Conservation (phyloP, 2,888 invertebrate species). For the Stenchaetothrips biformis region DNA sequence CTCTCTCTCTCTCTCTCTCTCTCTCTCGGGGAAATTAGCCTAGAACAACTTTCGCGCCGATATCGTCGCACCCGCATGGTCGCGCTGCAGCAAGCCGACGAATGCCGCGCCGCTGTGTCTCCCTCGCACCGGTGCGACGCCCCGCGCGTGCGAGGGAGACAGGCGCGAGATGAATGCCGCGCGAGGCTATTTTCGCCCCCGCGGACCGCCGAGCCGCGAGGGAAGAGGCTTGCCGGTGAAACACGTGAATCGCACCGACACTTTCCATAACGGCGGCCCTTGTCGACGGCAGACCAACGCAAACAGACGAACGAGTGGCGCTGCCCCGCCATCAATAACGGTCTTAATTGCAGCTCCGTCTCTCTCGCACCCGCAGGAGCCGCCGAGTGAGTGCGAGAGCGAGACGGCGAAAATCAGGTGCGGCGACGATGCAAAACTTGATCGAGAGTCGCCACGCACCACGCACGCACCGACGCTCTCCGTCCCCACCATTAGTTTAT, state of each 20-base stretch:
- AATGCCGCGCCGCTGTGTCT: not conserved
- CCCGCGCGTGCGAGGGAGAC: not conserved
- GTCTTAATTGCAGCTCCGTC: not conserved
- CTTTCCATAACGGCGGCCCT: not conserved
- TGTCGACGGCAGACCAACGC: not conserved
- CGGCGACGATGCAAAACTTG: too few relatives aligned
- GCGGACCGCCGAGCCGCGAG: not conserved
- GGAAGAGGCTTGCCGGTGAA: not conserved
- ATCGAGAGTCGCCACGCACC: too few relatives aligned
- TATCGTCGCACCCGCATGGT: not conserved
- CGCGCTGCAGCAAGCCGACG: not conserved
- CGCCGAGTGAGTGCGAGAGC: too few relatives aligned
- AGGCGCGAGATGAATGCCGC: not conserved
- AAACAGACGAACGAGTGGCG: not conserved
- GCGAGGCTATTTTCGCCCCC: not conserved
- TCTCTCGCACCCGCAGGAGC: not conserved
- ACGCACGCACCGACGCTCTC: too few relatives aligned
- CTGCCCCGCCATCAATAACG: conserved; percentile 9
- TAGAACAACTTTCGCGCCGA: not conserved
- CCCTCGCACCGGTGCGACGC: not conserved
- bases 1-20: too few relatives aligned
- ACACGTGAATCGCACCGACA: not conserved
- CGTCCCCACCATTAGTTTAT: conserved; percentile 7
- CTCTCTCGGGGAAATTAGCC: too few relatives aligned
- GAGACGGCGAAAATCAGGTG: too few relatives aligned